phyloP scores from a whole-genome alignment of 1,140 invertebrate species.

The Trichoplusia ni region DNA sequence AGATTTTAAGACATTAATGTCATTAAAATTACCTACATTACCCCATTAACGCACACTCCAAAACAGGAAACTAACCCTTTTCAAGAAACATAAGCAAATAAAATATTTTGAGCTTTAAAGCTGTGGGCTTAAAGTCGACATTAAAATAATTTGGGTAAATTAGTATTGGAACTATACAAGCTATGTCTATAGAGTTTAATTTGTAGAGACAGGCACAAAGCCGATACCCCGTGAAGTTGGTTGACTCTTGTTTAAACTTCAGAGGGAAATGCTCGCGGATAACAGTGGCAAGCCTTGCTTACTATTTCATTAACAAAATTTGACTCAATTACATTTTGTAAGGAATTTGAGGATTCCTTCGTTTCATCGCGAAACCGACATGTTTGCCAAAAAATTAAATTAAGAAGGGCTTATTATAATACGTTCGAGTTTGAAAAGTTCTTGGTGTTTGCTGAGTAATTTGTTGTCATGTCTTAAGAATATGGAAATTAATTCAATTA shows the following conservation, averaged over 20 bases:
- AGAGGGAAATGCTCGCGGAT: too few species aligned
- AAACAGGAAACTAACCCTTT: constrained; percentile 8
- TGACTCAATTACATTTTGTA: too few species aligned
- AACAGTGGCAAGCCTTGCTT: too few species aligned
- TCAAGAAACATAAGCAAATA: background rate
- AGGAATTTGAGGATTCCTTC: too few species aligned
- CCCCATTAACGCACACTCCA: background rate
- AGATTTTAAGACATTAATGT: constrained; percentile 16
- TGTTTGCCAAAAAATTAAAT: too few species aligned
- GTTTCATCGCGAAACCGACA: too few species aligned
- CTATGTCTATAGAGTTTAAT: background rate
- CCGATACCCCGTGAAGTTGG: constrained; percentile 3
- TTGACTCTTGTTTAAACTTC: background rate
- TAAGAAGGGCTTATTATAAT: too few species aligned
- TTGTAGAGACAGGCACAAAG: background rate
- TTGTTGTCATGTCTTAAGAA: too few species aligned
- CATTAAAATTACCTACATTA: constrained; percentile 16
- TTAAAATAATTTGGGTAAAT: background rate
- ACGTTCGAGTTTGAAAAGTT: too few species aligned
- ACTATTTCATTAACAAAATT: too few species aligned
- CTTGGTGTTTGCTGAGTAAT: too few species aligned
- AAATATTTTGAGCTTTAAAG: background rate
- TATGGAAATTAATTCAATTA: too few species aligned
- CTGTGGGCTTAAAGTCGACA: background rate
- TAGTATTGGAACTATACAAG: background rate